phyloP scores from a whole-genome alignment of 2,113 vertebrate species.

The Gavialis gangeticus region DNA sequence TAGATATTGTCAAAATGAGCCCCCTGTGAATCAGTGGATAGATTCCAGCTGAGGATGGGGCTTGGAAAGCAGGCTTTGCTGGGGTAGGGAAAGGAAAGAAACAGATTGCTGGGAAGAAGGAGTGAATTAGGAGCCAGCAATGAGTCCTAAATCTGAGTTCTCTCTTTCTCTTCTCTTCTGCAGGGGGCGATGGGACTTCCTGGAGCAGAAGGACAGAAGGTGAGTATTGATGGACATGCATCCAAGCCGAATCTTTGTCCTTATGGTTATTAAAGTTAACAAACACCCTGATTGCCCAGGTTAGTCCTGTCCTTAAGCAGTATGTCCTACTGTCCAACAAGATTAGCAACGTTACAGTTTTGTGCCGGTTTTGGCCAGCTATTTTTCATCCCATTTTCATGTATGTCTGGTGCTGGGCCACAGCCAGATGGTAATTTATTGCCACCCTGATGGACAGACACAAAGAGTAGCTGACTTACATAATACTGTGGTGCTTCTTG shows the following conservation, averaged over 20 bases:
- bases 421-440: no score
- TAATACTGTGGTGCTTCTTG: no score
- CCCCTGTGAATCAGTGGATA: neutral
- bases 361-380: no score
- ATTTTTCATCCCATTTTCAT: no score
- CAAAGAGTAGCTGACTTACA: no score
- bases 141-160: neutral
- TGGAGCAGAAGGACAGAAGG: conserved; percentile 85
- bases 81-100: neutral
- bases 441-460: no score
- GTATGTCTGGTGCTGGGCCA: no score
- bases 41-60: neutral
- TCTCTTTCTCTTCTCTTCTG: neutral
- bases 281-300: no score
- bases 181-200: conserved; percentile 83
- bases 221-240: conserved; percentile 28
- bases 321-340: no score
- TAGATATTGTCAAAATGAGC: neutral
- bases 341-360: no score
- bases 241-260: neutral
- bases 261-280: neutral
- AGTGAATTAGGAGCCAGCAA: neutral
- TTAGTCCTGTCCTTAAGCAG: no score
- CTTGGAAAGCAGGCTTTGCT: rapidly evolving
- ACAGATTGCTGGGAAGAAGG: neutral